Percentiles rank a stretch among this genome's conserved stretches.
Evolutionary conservation across 2,797 vertebrate species (phyloP).

Genomic region (Myotis daubentonii): DNA sequence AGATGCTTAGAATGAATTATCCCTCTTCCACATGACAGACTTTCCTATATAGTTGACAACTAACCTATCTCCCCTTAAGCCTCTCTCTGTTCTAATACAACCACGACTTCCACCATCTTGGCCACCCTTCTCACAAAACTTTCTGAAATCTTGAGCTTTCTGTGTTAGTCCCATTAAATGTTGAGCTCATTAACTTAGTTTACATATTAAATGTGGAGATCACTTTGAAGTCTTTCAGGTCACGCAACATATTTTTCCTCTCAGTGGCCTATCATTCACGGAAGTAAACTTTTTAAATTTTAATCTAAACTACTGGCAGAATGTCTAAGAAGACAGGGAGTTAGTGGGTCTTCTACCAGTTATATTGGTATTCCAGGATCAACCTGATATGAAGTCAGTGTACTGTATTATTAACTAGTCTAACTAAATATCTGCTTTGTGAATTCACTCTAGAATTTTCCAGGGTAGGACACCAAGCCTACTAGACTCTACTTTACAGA

Average conservation of each 20-base stretch:
- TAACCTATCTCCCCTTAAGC: neutral
- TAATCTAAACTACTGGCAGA: neutral
- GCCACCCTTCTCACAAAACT: neutral
- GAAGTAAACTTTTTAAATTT: slow-evolving; percentile 12
- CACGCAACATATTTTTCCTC: neutral
- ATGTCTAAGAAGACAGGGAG: neutral
- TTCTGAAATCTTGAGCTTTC: slow-evolving; percentile 27
- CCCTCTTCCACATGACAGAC: neutral
- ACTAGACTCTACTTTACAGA: neutral
- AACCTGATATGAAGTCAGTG: neutral
- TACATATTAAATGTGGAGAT: neutral
- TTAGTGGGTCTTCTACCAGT: neutral
- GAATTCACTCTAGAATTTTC: slow-evolving; percentile 42
- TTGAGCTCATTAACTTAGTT: neutral
- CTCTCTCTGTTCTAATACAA: neutral
- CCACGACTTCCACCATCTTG: neutral
- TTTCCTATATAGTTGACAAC: neutral
- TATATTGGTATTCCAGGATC: neutral
- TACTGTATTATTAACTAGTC: neutral
- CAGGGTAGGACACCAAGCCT: neutral
- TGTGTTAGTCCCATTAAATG: neutral
- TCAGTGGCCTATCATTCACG: neutral
- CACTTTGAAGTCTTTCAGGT: neutral
- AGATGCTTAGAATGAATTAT: neutral
- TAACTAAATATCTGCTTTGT: slow-evolving; percentile 24